phyloP scores from a whole-genome alignment of 2,113 vertebrate genomes.

The Xyliphius kryptos region DNA sequence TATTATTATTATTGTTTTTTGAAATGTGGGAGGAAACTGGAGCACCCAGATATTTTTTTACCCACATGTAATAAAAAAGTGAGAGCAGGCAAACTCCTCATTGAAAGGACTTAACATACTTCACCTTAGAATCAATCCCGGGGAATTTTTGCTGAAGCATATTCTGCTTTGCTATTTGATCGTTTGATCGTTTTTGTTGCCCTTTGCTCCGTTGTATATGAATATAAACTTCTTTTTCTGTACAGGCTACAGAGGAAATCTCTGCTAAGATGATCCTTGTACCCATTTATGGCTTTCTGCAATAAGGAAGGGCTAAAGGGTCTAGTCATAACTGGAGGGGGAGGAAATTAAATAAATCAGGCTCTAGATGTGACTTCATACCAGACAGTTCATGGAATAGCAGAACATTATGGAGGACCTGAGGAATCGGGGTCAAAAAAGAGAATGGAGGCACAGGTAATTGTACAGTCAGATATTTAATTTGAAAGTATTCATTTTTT shows the following conservation, averaged over 20 bases:
- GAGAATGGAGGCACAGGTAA: conserved; percentile 57
- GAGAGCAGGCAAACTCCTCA: too few relatives aligned
- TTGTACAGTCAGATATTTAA: too few relatives aligned
- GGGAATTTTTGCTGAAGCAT: too few relatives aligned
- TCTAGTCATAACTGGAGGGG: conserved; percentile 30
- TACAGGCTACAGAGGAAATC: neutral
- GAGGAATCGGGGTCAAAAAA: conserved; percentile 47
- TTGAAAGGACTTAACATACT: too few relatives aligned
- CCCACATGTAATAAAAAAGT: too few relatives aligned
- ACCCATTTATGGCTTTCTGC: conserved; percentile 46
- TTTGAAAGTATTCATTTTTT: too few relatives aligned
- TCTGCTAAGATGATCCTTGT: conserved; percentile 49
- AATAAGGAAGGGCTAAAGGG: conserved; percentile 30
- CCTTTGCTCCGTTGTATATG: neutral
- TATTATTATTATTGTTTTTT: too few relatives aligned
- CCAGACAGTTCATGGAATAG: conserved; percentile 17
- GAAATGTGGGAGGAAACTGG: too few relatives aligned
- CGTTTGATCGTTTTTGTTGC: too few relatives aligned
- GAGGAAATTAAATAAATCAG: conserved; percentile 9
- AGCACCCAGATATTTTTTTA: too few relatives aligned
- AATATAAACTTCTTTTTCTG: conserved; percentile 12
- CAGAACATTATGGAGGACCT: conserved; percentile 52
- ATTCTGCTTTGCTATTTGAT: too few relatives aligned
- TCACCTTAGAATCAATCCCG: too few relatives aligned
- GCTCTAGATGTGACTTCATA: neutral